These are phyloP conservation scores for Gnatocerus cornutus DNA, from an alignment of 2,888 invertebrate genomes.

Conservation along the genomic window DNA sequence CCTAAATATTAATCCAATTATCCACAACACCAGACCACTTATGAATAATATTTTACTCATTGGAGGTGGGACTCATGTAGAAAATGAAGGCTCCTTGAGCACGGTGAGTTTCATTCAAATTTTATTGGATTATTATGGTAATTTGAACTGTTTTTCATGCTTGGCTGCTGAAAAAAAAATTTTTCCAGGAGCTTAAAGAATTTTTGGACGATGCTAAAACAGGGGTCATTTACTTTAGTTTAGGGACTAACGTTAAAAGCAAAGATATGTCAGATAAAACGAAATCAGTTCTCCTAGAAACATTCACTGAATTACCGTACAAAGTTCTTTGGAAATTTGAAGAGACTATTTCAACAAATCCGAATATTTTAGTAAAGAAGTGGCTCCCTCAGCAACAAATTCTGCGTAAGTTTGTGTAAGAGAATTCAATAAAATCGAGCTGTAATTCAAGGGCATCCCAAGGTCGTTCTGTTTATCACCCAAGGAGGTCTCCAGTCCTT, in stretches of 20 bases:
- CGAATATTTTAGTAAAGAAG: constrained; percentile 60
- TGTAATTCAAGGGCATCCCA: constrained; percentile 62
- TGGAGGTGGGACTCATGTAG: constrained; percentile 70
- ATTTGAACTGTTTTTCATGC: too few relatives aligned
- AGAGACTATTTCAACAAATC: constrained; percentile 61
- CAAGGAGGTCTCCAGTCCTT: constrained; percentile 72
- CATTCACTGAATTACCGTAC: constrained; percentile 66
- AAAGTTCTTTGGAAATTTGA: constrained; percentile 70
- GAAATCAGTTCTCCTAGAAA: constrained; percentile 60
- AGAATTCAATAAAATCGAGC: not conserved
- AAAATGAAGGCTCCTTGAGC: constrained; percentile 67
- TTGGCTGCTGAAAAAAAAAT: not conserved
- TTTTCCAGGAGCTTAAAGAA: constrained; percentile 63
- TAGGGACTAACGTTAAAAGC: constrained; percentile 68
- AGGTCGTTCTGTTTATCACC: constrained; percentile 70
- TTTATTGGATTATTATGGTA: too few relatives aligned
- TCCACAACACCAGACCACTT: constrained; percentile 66
- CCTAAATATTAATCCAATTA: constrained; percentile 68
- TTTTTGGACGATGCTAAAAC: constrained; percentile 64
- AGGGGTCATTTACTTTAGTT: constrained; percentile 69
- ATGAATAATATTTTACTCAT: constrained; percentile 68
- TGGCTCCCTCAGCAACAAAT: constrained; percentile 68
- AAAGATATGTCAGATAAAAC: constrained; percentile 60
- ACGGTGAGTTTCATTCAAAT: constrained; percentile 60
- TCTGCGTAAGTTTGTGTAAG: constrained; percentile 54